Base-by-base conservation (phyloP, 2,113 vertebrate genomes). In the Pelecanus crispus region DNA sequence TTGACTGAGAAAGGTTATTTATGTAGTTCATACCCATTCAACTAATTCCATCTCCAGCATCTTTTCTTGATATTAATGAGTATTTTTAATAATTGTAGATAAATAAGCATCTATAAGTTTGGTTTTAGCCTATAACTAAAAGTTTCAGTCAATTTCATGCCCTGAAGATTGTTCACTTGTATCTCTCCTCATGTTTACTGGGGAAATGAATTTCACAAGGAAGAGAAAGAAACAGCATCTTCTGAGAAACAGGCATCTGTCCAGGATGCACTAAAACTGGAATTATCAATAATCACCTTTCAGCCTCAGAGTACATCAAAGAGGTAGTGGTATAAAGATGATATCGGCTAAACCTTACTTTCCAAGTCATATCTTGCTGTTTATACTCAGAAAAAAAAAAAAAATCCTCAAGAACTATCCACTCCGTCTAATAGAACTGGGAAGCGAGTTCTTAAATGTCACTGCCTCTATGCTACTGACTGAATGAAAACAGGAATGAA, bases 151-250 rank as follows among this genome's bases (percentile, higher is more conserved):
- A 36, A 0, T 34, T 28, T 47, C 26, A 65, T 36, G 17, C 6
- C 36, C 44, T 13, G 9, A 78, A 58, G 66, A 66, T 21, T 34
- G 14, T n/a, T 86, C 19, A 55, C 29, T 52, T 50, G 10, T 22
- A 8, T 75, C 7, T 71, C 17, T 81, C 6, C 14, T 50, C 32
- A 2, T 7, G 17, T 9, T 50, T 74, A 52, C 32, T 55, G 20
- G 8, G 47, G 15, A 80, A 70, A 80, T 32, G 0, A 61, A 81
- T 65, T 83, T 87, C 34, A 49, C 0, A 0, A 56, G 28, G 18
- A 31, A 73, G 18, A 93, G 17, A 74, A 40, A 66, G 21, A 71
- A 71, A 50, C 8, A 65, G 3, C 14, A 66, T 56, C 53, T 47
- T 85, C 47, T 59, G 53, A 91, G 56, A 58, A 85, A 17, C 17